Conservation (phyloP, 2,888 invertebrate species). For the Zelleria hepariella region DNA sequence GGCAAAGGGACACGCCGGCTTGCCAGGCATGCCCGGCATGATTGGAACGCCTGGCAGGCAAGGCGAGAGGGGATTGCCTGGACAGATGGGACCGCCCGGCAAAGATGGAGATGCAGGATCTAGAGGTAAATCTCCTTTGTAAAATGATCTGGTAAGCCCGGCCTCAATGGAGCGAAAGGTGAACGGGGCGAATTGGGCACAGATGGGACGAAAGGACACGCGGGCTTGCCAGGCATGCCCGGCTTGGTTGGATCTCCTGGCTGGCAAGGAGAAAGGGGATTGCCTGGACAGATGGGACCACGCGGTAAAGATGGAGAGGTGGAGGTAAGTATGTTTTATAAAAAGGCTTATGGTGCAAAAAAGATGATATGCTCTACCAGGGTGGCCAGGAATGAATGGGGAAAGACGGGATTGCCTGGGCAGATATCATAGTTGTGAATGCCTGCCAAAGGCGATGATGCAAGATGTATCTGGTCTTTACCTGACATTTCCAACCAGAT, state of each 20-base stretch:
- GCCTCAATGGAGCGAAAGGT: conserved; percentile 79
- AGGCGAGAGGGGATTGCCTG: conserved; percentile 79
- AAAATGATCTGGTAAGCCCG: conserved; percentile 79
- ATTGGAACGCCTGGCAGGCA: conserved; percentile 76
- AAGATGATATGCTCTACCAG: conserved; percentile 88
- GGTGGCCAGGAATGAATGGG: conserved; percentile 87
- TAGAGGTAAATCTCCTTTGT: conserved; percentile 66
- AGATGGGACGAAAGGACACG: conserved; percentile 84
- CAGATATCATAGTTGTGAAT: no score
- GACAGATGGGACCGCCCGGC: conserved; percentile 77
- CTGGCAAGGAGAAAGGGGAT: conserved; percentile 78
- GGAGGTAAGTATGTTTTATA: conserved; percentile 66
- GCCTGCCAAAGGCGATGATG: no score
- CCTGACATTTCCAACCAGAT: no score
- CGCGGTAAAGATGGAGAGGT: conserved; percentile 83
- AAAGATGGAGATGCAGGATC: conserved; percentile 82
- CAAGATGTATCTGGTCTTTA: no score
- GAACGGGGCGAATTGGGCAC: conserved; percentile 75
- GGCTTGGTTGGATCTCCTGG: conserved; percentile 82
- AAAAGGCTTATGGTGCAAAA: conserved; percentile 80
- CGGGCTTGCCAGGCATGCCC: conserved; percentile 86
- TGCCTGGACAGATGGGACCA: conserved; percentile 74
- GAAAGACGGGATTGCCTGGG: conserved; percentile 79
- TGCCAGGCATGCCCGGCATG: conserved; percentile 86
- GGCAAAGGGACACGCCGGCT: conserved; percentile 85